Percentiles rank a stretch among this genome's conserved stretches.
Conservation (phyloP, 2,113 vertebrate species). For the Heterotilapia buettikoferi region DNA sequence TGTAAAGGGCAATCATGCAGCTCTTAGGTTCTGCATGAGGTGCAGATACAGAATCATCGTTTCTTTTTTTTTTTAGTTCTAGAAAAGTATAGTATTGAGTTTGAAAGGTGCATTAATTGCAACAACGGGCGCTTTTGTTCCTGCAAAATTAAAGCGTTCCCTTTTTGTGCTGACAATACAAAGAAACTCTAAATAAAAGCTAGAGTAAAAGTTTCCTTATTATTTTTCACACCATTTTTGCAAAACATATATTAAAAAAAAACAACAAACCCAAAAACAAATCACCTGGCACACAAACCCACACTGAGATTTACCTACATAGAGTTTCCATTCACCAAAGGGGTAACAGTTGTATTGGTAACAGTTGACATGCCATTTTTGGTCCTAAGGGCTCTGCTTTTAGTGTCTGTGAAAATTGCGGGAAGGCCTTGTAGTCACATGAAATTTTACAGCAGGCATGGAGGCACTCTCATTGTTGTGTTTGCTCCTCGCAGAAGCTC, state of each 20-base stretch:
- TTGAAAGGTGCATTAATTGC: not conserved
- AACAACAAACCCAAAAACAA: not conserved
- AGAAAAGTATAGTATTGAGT: not conserved
- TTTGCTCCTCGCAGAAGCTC: constrained; percentile 36
- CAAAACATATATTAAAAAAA: constrained; percentile 23
- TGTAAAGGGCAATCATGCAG: not conserved
- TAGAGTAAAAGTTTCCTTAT: not conserved
- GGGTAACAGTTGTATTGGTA: constrained; percentile 35
- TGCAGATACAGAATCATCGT: not conserved
- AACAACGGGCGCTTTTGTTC: not conserved
- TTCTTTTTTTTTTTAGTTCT: not conserved
- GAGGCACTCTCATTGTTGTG: constrained; percentile 35
- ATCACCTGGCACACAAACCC: not conserved
- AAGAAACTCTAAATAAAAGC: not conserved
- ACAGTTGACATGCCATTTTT: constrained; percentile 14
- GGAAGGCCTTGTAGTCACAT: constrained; percentile 35
- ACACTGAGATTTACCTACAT: not conserved
- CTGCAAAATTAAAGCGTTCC: not conserved
- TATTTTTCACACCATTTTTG: constrained; percentile 23
- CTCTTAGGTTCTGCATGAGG: not conserved
- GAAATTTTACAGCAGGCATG: constrained; percentile 35
- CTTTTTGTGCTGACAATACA: not conserved
- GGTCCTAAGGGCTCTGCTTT: constrained; percentile 2
- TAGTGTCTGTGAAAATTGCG: constrained; percentile 16
- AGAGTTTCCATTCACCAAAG: not conserved